Evolutionary conservation across 2,888 invertebrate species (phyloP).

Genomic region (Lepidochrysops patricia): DNA sequence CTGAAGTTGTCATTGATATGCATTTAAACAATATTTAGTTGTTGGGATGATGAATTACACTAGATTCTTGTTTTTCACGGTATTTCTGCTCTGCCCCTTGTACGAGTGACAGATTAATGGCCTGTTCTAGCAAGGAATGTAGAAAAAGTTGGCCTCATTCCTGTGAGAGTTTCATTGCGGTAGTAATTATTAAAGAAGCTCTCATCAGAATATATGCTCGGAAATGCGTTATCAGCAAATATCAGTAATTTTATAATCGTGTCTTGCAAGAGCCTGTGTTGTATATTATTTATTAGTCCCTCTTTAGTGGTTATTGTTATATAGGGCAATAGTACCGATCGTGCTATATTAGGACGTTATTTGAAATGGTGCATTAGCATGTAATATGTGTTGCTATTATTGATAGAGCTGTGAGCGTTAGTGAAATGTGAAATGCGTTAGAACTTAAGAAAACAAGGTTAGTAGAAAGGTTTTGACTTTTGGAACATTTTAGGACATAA

Average conservation of each 20-base stretch:
- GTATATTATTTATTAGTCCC: neutral
- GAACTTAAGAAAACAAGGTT: neutral
- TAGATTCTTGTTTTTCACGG: neutral
- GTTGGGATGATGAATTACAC: constrained; percentile 11
- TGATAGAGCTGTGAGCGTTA: neutral
- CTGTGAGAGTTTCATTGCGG: too few species aligned
- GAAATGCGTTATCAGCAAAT: neutral
- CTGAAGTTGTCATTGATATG: constrained; percentile 76
- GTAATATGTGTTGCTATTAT: neutral
- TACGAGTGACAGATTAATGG: neutral
- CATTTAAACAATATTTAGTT: constrained; percentile 45
- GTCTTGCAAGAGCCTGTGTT: neutral
- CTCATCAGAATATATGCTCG: too few species aligned
- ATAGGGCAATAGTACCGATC: neutral
- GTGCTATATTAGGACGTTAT: neutral
- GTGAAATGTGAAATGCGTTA: neutral
- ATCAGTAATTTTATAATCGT: neutral
- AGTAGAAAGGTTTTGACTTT: neutral
- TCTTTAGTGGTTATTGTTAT: neutral
- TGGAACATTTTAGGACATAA: neutral
- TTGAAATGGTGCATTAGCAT: neutral
- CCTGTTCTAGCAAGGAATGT: too few species aligned
- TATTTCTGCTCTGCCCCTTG: neutral
- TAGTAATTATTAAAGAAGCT: too few species aligned
- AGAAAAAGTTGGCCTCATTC: too few species aligned